Percentiles rank a stretch among this genome's conserved stretches.
Evolutionary conservation across 2,888 invertebrate genomes (phyloP).

Genomic region (Argyresthia albistria): DNA sequence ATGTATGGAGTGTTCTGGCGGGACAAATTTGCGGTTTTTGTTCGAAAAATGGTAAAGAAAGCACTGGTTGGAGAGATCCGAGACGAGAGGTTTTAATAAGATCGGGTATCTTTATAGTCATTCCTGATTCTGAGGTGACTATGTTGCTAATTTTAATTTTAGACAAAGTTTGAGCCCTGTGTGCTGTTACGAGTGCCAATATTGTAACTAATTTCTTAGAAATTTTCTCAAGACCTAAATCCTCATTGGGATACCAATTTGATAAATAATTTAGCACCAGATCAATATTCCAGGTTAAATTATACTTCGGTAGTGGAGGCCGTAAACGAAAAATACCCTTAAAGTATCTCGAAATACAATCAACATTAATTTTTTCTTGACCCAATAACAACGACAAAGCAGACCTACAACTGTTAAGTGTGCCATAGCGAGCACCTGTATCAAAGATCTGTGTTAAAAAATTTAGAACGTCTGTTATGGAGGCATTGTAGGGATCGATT

Average conservation of each 20-base stretch:
- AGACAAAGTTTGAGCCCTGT: not conserved
- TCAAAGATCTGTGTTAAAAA: slow-evolving; percentile 4
- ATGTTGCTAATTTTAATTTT: not conserved
- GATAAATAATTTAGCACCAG: not conserved
- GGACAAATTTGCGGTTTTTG: not conserved
- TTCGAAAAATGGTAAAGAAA: not conserved
- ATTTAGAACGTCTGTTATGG: slow-evolving; percentile 7
- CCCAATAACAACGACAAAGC: slow-evolving; percentile 7
- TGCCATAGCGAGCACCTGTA: slow-evolving; percentile 5
- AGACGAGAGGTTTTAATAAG: not conserved
- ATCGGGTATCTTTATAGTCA: not conserved
- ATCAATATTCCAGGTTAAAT: not conserved
- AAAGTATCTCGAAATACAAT: not conserved
- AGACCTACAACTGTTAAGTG: slow-evolving; percentile 2
- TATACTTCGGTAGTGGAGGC: not conserved
- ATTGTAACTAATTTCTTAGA: not conserved
- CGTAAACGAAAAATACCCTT: not conserved
- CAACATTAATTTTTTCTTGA: not conserved
- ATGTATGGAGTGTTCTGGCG: not conserved
- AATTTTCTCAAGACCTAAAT: not conserved
- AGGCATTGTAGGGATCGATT: slow-evolving; percentile 1
- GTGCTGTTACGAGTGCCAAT: not conserved
- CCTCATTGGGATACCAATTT: not conserved
- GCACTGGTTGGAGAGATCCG: not conserved
- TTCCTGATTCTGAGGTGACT: not conserved